phyloP scores from a whole-genome alignment of 2,797 vertebrate species.

The Sebastolobus altivelis region DNA sequence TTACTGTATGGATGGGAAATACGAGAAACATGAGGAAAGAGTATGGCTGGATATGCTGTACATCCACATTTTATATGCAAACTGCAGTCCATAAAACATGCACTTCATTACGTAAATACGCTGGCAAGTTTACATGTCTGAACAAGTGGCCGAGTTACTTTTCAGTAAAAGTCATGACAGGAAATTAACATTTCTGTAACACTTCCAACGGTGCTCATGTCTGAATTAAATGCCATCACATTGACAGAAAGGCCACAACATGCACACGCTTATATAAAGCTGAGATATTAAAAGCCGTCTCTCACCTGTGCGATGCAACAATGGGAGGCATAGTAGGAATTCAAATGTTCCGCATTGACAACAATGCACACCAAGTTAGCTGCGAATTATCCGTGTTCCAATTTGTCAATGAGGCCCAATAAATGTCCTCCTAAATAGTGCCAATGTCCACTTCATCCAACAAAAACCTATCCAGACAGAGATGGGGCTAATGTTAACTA shows the following conservation, averaged over 20 bases:
- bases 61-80: constrained; percentile 1
- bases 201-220: background rate
- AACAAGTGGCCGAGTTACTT: background rate
- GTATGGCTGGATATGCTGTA: constrained; percentile 1
- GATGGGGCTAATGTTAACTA: too few species aligned
- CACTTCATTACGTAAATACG: constrained; percentile 4
- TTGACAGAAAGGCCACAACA: background rate
- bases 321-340: too few species aligned
- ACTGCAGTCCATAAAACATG: constrained; percentile 8
- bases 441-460: too few species aligned
- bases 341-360: too few species aligned
- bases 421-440: too few species aligned
- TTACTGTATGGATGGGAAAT: constrained; percentile 4
- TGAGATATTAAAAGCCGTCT: background rate
- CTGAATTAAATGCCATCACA: background rate
- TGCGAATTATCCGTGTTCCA: too few species aligned
- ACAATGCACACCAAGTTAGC: too few species aligned
- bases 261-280: background rate
- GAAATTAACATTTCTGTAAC: background rate
- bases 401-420: too few species aligned
- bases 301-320: too few species aligned
- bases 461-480: too few species aligned
- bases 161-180: constrained; percentile 13
- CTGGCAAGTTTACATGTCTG: background rate
- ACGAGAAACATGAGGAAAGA: constrained; percentile 1